Base-by-base conservation (phyloP, 2,113 vertebrate species). In the Rostratula benghalensis region DNA sequence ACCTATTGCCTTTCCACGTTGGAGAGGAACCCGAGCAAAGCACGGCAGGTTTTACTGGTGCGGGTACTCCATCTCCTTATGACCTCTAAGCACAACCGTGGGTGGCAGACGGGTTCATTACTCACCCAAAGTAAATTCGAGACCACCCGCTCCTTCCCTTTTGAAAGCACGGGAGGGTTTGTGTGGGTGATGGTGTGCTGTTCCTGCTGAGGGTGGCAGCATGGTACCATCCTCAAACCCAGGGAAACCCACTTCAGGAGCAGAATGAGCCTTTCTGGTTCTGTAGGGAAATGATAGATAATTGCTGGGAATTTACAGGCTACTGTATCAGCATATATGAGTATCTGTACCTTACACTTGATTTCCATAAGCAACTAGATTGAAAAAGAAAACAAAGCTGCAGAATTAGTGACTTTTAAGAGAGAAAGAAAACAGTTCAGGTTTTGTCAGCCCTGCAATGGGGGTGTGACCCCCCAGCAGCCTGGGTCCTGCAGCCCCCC, bases 181-280 rank as follows among this genome's bases (percentile, higher is more conserved):
- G 39, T 27, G 6, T 0, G 2, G 5, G 12, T 30, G 86, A 2
- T 4, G 27, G 16, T 90, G 0, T 63, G 85, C 13, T 12, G 46
- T 86, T 92, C 17, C 64, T 74, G 83, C 95, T 63, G 95, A 87
- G 83, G 96, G 95, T 96, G 96, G 96, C 96, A 82, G 87, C 96
- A 93, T 82, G 69, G 87, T 18, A 60, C 84, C 89, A 22, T 84
- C 14, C 69, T 75, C 46, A 1, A 12, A 3, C 16, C 6, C 3
- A 27, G 53, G 30, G 41, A 68, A 11, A 20, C 3, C 21, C 18
- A 23, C 30, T 1, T 20, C 46, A 24, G 71, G 83, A 1, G 78
- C 69, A 22, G 60, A 25, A 37, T 18, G 24, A 39, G 31, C 80
- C 33, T n/a, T 30, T 14, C 67, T 0, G n/a, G 2, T 5, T 19